Base-by-base conservation (phyloP, 2,888 invertebrate genomes). In the Digitonthophagus gazella region DNA sequence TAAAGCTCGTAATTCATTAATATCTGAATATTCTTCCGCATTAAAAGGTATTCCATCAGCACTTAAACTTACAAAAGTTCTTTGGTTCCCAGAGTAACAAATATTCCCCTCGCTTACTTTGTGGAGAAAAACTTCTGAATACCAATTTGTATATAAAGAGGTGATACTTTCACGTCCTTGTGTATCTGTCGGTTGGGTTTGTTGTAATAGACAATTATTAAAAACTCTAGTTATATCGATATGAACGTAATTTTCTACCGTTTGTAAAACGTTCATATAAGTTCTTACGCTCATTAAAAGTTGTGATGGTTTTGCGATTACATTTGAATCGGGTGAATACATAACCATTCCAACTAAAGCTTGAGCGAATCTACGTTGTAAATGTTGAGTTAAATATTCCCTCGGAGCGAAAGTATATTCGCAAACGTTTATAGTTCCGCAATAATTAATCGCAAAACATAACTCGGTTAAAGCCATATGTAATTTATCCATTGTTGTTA, bases 391-490 rank as follows among this genome's bases (percentile, higher is more conserved):
- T 67, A 99, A 87, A 85, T 98, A 99, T 83, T 99, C 99, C 14
- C 98, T 86, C 0, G 99, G 99, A 0, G 98, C 97, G 84, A 99
- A 99, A 1, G 97, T 97, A 80, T 99, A 98, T 76, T 99, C 98
- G 97, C 98, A 98, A 1, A 99, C 98, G 80, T 95, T 95, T 16
- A 99, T 96, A 15, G 97, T 96, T 2, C 94, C 93, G 80, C 96
- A 95, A 81, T 97, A 97, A 83, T 98, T 98, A 67, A 99, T 95
- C 14, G 98, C 97, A 82, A 89, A 98, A 81, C 98, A 98, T 1
- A 99, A 85, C 83, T 99, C 99, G 1, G 98, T 98, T 67, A 99
- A 83, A 0, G 98, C 98, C 97, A 98, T 98, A 80, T 98, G 97
- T 68, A 98, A 85, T 83, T 98, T 98, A 81, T 98, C 98, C 97